These are phyloP conservation scores for Felis chaus DNA, from an alignment of 2,113 vertebrate genomes.

Conservation along the genomic window DNA sequence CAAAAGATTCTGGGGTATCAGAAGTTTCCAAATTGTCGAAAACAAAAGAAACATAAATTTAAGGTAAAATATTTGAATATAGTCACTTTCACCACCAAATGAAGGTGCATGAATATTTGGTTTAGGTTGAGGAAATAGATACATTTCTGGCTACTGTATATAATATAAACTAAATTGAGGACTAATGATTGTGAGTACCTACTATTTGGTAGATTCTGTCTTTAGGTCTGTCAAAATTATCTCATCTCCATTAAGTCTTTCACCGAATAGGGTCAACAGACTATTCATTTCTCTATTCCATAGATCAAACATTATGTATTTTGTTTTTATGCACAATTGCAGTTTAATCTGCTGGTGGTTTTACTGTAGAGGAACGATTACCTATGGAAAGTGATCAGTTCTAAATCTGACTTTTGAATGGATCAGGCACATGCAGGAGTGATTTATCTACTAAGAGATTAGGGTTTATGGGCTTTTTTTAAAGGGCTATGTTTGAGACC, in stretches of 20 bases:
- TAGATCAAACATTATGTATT: neutral
- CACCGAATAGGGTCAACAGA: neutral
- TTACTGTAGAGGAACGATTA: neutral
- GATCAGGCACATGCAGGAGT: neutral
- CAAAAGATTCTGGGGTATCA: neutral
- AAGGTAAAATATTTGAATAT: neutral
- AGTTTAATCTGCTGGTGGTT: neutral
- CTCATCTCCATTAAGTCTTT: neutral
- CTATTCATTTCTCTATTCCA: neutral
- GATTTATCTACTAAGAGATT: neutral
- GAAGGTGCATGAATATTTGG: neutral
- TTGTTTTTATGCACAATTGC: neutral
- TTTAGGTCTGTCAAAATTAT: neutral
- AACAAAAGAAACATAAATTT: neutral
- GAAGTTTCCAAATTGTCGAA: neutral
- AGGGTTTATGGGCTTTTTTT: neutral
- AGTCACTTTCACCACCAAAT: neutral
- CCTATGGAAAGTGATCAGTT: neutral
- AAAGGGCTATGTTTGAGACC: neutral
- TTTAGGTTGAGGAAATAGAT: neutral
- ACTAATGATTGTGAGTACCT: neutral
- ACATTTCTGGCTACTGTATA: neutral
- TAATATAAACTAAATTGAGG: neutral
- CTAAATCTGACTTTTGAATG: neutral
- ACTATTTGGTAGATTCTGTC: neutral